Evolutionary conservation across 2,888 invertebrate species (phyloP).

Genomic region (Hipparchia sbordonii): DNA sequence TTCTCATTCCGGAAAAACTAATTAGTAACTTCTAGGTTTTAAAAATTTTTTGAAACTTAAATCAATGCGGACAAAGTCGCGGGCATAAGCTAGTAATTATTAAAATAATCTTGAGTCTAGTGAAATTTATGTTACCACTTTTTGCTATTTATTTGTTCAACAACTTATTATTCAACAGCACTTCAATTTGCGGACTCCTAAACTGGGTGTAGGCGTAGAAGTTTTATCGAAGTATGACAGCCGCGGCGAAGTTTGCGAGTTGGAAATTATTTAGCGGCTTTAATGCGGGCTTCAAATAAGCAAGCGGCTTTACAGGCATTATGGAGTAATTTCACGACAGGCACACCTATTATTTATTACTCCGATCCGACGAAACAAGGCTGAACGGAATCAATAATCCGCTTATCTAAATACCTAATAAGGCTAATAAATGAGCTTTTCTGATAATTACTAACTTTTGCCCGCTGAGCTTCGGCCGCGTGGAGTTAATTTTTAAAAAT

Average conservation of each 20-base stretch:
- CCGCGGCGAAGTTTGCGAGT: slow-evolving; percentile 37
- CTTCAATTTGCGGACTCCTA: slow-evolving; percentile 17
- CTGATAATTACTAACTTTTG: neutral
- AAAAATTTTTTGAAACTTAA: no score
- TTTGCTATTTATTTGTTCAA: neutral
- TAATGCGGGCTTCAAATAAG: slow-evolving; percentile 32
- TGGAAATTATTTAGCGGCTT: slow-evolving; percentile 36
- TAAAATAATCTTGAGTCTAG: no score
- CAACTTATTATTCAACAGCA: slow-evolving; percentile 7
- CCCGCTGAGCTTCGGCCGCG: neutral
- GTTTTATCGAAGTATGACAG: slow-evolving; percentile 45
- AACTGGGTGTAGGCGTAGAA: slow-evolving; percentile 18
- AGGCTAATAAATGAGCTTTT: neutral
- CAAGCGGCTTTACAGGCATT: slow-evolving; percentile 27
- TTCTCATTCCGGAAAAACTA: no score
- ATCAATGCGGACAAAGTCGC: no score
- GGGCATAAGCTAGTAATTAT: no score
- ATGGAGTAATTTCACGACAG: slow-evolving; percentile 37
- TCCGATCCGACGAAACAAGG: slow-evolving; percentile 31
- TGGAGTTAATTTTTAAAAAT: neutral
- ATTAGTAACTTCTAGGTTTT: no score
- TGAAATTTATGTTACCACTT: no score
- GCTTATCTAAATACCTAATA: neutral
- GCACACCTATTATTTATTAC: slow-evolving; percentile 35
- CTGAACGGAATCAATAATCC: slow-evolving; percentile 19